Percentiles rank a stretch among this genome's conserved stretches.
These are phyloP conservation scores for Aporophyla nigra DNA, from an alignment of 2,888 invertebrate genomes.

Conservation along the genomic window DNA sequence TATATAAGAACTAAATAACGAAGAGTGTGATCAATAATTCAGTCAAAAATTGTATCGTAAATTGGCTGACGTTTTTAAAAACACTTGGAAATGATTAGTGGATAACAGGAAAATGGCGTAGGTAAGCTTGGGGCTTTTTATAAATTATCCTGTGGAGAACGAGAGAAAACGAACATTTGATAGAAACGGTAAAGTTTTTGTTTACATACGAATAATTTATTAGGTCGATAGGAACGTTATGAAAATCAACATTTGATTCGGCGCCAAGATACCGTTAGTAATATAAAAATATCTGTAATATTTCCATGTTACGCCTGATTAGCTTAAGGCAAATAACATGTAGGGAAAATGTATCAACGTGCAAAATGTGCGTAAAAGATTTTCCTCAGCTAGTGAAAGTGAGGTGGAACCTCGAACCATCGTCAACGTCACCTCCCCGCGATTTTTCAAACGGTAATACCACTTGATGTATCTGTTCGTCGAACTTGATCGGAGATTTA, in stretches of 20 bases:
- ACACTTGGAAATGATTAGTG: neutral
- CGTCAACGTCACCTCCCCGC: constrained; percentile 65
- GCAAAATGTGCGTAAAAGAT: constrained; percentile 50
- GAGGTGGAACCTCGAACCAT: constrained; percentile 53
- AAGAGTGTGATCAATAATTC: neutral
- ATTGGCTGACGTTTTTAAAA: neutral
- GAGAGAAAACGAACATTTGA: neutral
- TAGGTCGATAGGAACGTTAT: neutral
- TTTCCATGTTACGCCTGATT: constrained; percentile 54
- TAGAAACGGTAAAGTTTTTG: neutral
- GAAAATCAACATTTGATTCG: constrained; percentile 23
- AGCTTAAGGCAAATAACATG: constrained; percentile 62
- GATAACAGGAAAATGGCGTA: neutral
- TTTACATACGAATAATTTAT: constrained; percentile 12
- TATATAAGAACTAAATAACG: neutral
- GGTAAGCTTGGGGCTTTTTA: neutral
- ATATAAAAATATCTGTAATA: constrained; percentile 41
- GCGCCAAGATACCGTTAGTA: constrained; percentile 29
- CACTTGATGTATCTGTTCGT: constrained; percentile 74
- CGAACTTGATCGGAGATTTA: constrained; percentile 69
- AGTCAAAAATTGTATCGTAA: neutral
- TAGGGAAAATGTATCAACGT: constrained; percentile 59
- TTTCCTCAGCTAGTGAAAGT: constrained; percentile 50
- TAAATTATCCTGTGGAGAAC: neutral
- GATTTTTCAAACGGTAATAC: constrained; percentile 76